Evolutionary conservation across 2,888 invertebrate genomes (phyloP).

Genomic region (Melangyna quadrimaculata): DNA sequence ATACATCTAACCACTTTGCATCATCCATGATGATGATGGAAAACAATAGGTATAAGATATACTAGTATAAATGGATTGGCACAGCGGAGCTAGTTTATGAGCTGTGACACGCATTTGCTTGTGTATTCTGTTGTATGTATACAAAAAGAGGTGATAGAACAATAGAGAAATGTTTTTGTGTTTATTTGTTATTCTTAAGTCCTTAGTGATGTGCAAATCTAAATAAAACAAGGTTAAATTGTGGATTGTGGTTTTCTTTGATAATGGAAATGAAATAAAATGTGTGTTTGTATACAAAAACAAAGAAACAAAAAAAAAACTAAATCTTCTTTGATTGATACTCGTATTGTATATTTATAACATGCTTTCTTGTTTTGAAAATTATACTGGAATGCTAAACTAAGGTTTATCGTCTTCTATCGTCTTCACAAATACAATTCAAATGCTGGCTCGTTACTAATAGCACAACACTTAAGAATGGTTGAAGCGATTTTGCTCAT

Average conservation of each 20-base stretch:
- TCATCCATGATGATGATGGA: not conserved
- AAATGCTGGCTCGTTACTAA: no score
- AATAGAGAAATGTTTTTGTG: not conserved
- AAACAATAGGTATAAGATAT: no score
- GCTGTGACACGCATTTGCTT: not conserved
- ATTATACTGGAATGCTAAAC: no score
- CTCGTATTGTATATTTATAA: not conserved
- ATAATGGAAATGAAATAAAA: not conserved
- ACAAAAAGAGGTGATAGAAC: not conserved
- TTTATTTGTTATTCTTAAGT: not conserved
- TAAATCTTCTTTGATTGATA: not conserved
- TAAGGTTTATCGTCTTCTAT: no score
- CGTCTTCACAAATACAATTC: no score
- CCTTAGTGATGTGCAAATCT: not conserved
- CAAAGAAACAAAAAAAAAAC: not conserved
- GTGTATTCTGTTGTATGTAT: not conserved
- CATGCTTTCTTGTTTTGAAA: not conserved
- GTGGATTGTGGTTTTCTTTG: not conserved
- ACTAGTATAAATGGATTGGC: conserved; percentile 1
- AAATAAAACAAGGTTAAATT: not conserved
- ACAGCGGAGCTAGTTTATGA: not conserved
- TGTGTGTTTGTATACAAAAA: not conserved
- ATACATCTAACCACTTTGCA: conserved; percentile 27
- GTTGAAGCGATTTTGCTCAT: no score
- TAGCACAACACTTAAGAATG: no score